These are phyloP conservation scores for Altica lythri DNA, from an alignment of 2,888 invertebrate genomes.

Conservation along the genomic window DNA sequence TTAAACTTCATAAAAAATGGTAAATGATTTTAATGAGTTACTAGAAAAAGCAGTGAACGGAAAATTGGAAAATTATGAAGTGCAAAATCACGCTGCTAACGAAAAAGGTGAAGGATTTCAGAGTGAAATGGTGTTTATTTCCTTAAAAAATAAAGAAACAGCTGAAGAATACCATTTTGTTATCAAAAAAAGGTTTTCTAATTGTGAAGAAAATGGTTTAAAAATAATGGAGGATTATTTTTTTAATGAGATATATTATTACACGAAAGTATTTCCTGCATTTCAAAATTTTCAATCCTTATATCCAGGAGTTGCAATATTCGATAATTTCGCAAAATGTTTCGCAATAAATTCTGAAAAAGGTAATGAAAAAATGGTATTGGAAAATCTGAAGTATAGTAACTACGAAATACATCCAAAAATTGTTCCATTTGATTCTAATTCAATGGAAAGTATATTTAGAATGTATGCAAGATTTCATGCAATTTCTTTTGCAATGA, in stretches of 20 bases:
- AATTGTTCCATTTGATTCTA: conserved; percentile 28
- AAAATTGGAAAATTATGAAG: conserved; percentile 8
- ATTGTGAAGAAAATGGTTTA: neutral
- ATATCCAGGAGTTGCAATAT: neutral
- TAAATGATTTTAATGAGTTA: conserved; percentile 3
- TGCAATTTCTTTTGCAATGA: conserved; percentile 35
- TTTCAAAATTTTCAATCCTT: conserved; percentile 6
- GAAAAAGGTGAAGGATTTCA: conserved; percentile 24
- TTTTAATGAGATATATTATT: conserved; percentile 21
- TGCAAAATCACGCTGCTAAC: conserved; percentile 12
- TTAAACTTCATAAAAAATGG: no score
- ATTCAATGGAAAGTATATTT: conserved; percentile 35
- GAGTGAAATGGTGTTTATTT: conserved; percentile 17
- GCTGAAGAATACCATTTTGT: conserved; percentile 13
- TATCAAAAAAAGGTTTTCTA: conserved; percentile 18
- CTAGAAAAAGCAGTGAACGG: conserved; percentile 9
- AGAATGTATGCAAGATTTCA: conserved; percentile 40
- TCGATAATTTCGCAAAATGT: conserved; percentile 12
- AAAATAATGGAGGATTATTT: conserved; percentile 10
- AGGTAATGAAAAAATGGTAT: conserved; percentile 30
- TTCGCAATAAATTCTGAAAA: neutral
- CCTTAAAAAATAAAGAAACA: conserved; percentile 12
- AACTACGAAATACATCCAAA: conserved; percentile 25
- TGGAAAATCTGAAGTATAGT: conserved; percentile 34
- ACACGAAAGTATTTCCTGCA: conserved; percentile 6